phyloP scores from a whole-genome alignment of 2,888 invertebrate species.

The Volucella inflata region DNA sequence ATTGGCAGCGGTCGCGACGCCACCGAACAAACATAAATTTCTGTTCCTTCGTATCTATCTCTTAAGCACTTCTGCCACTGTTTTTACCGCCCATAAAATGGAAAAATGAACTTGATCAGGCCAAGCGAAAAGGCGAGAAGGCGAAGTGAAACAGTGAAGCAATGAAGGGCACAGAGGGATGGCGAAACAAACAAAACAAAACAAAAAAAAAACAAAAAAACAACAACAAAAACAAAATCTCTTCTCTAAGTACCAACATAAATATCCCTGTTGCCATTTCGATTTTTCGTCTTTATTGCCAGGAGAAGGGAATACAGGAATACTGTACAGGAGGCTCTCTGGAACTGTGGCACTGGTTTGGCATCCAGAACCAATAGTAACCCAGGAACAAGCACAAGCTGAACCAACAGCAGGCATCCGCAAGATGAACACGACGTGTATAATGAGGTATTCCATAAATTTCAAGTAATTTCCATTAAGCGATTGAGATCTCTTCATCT shows the following conservation, averaged over 20 bases:
- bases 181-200: not conserved
- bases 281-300: conserved; percentile 65
- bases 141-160: too few relatives aligned
- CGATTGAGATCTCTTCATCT: conserved; percentile 67
- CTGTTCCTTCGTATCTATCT: conserved; percentile 50
- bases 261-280: conserved; percentile 64
- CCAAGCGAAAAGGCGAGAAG: not conserved
- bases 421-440: conserved; percentile 52
- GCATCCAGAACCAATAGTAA: not conserved
- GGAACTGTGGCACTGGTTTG: too few relatives aligned
- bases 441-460: conserved; percentile 66
- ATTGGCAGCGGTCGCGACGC: conserved; percentile 1
- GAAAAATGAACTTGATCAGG: conserved; percentile 40
- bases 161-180: too few relatives aligned
- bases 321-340: too few relatives aligned
- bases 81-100: conserved; percentile 53
- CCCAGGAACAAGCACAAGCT: conserved; percentile 4
- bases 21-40: conserved; percentile 53
- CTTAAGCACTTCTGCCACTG: conserved; percentile 39
- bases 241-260: conserved; percentile 58
- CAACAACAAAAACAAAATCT: conserved; percentile 8
- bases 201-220: too few relatives aligned
- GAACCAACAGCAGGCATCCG: not conserved
- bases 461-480: conserved; percentile 68
- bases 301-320: conserved; percentile 35